Conservation (phyloP, 2,113 vertebrate species). For the Dendropsophus ebraccatus region DNA sequence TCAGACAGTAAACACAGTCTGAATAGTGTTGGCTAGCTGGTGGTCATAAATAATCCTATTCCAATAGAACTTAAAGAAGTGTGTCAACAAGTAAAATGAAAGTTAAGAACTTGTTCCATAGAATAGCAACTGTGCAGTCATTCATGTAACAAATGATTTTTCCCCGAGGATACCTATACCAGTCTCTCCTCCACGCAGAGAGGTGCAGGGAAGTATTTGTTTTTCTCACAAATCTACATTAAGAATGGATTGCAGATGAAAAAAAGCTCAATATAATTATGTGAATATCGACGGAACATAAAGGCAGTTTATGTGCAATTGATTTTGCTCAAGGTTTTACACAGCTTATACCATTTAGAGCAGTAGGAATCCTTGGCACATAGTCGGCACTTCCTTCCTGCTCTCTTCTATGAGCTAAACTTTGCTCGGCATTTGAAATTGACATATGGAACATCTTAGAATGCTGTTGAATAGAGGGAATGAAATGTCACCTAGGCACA, state of each 20-base stretch:
- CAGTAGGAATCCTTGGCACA: conserved; percentile 36
- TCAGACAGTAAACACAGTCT: neutral
- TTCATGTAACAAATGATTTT: conserved; percentile 28
- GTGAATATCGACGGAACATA: conserved; percentile 41
- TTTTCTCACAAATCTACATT: conserved; percentile 42
- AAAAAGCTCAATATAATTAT: conserved; percentile 46
- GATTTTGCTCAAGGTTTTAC: conserved; percentile 38
- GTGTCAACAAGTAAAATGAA: neutral
- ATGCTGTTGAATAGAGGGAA: conserved; percentile 26
- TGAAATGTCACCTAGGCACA: conserved; percentile 48
- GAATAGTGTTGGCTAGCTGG: neutral
- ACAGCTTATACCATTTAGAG: conserved; percentile 30
- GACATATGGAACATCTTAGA: conserved; percentile 47
- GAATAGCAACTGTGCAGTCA: neutral
- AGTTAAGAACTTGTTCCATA: conserved; percentile 8
- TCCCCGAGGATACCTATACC: neutral
- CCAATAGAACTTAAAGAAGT: neutral
- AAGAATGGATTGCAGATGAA: conserved; percentile 42
- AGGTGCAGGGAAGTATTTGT: conserved; percentile 2
- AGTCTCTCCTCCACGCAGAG: neutral
- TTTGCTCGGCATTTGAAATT: conserved; percentile 14
- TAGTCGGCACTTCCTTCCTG: conserved; percentile 27
- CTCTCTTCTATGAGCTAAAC: conserved; percentile 24
- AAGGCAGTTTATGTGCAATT: conserved; percentile 46
- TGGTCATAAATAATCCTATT: neutral